Base-by-base conservation (phyloP, 1,140 invertebrate genomes). In the Mamestra configurata region DNA sequence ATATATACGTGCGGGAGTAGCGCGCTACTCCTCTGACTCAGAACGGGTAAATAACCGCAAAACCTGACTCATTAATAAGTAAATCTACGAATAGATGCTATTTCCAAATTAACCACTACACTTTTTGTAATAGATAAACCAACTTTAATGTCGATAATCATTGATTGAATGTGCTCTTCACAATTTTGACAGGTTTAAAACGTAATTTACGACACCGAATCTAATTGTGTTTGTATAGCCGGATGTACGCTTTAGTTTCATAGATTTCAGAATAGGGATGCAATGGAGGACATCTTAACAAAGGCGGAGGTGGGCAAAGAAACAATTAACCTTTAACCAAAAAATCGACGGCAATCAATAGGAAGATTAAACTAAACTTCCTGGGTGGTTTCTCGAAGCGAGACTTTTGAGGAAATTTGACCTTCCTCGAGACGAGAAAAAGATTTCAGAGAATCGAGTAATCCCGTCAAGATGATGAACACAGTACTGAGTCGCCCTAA, bases 1-100 rank as follows among this genome's bases (percentile, higher is more conserved):
- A 87, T 88, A 77, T 88, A 88, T 87, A 87, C 77, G 46, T 59
- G 59, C 27, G 37, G 55, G 43, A 73, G 79, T 22, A 37, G 24
- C 61, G 72, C 64, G 79, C 75, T 40, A 22, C 73, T 77, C 51
- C 53, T 79, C 66, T 87, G 84, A 84, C 84, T 87, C 85, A 88
- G 40, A 55, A 59, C 76, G 80, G 82, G 86, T 86, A 89, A 87
- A 89, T 87, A 88, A 86, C 86, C 84, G 79, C 61, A 15, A 13
- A 10, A 10, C 18, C 20, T 4, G 40, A 22, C 22, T 11, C n/a
- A 51, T 70, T 49, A 51, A 27, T 31, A 31, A 7, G 11, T 4
- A 40, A 70, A 31, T 15, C 4, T 31, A 18, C 1, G 11, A 70
- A 70, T n/a, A 70, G 24, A 31, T 49, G n/a, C 11, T 2, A 18